Conservation (phyloP, 2,888 invertebrate species). For the Hartigia nigra region DNA sequence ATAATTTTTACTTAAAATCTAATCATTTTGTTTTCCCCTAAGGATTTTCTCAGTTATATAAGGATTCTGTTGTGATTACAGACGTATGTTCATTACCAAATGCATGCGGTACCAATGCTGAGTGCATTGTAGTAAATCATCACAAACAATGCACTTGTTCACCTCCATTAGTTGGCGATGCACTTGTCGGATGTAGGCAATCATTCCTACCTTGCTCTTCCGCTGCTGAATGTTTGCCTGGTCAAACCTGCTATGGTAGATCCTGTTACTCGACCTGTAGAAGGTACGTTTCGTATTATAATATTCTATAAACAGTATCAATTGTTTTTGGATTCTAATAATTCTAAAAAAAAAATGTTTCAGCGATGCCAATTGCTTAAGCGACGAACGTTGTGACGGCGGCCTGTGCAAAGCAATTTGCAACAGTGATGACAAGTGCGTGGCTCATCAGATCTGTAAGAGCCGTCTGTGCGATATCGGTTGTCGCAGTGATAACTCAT, state of each 20-base stretch:
- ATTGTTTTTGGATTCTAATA: not conserved
- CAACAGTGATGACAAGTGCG: conserved; percentile 86
- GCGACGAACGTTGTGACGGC: conserved; percentile 86
- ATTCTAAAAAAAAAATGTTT: conserved; percentile 38
- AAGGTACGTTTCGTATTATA: conserved; percentile 68
- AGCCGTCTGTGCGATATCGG: conserved; percentile 88
- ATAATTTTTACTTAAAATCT: not conserved
- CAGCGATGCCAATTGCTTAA: conserved; percentile 84
- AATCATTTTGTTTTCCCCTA: not conserved
- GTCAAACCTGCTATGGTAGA: conserved; percentile 81
- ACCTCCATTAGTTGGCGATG: conserved; percentile 78
- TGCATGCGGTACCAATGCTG: conserved; percentile 86
- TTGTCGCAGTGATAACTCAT: conserved; percentile 86
- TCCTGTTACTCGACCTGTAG: conserved; percentile 83
- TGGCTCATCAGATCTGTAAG: conserved; percentile 85
- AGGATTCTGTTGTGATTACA: conserved; percentile 25
- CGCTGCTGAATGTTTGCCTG: conserved; percentile 76
- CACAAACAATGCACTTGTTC: conserved; percentile 81
- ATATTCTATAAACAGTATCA: not conserved
- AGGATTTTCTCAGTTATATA: conserved; percentile 5
- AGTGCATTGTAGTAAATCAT: conserved; percentile 78
- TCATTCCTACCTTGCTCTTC: conserved; percentile 73
- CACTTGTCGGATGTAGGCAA: conserved; percentile 79
- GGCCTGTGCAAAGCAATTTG: conserved; percentile 87
- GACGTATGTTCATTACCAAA: conserved; percentile 82